Percentiles rank a stretch among this genome's conserved stretches.
phyloP scores from a whole-genome alignment of 30 jellyfish, hydroid and myxozoan genomes.

The Catostylus mosaicus region DNA sequence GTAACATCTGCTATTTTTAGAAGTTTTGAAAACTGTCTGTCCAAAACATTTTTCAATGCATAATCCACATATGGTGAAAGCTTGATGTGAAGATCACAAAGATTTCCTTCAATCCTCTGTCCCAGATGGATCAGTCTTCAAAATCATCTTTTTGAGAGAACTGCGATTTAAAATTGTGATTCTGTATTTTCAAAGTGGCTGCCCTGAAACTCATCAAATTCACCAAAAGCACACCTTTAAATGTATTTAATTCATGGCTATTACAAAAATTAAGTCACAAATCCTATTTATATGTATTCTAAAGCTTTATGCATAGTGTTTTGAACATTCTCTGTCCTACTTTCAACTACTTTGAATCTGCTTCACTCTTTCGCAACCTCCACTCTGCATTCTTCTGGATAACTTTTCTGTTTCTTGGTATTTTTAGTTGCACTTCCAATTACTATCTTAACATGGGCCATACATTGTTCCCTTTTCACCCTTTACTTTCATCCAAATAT shows the following conservation, averaged over 20 bases:
- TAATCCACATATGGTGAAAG: constrained; percentile 2
- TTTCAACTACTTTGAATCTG: not conserved
- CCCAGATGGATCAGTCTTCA: not conserved
- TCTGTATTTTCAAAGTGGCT: not conserved
- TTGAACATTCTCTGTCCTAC: not conserved
- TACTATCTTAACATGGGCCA: not conserved
- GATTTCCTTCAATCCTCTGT: constrained; percentile 2
- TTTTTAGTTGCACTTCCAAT: not conserved
- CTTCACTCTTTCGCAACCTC: not conserved
- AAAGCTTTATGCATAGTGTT: not conserved
- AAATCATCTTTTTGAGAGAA: not conserved
- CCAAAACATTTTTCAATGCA: not conserved
- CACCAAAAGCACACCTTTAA: not conserved
- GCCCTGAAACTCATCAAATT: not conserved
- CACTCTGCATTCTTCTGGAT: not conserved
- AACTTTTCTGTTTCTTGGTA: not conserved
- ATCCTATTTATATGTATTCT: not conserved
- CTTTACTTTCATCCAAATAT: not conserved
- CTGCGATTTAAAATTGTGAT: not conserved
- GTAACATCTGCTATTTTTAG: not conserved
- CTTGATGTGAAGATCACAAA: not conserved
- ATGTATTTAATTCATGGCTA: not conserved
- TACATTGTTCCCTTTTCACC: not conserved
- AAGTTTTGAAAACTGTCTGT: not conserved
- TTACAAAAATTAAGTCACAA: not conserved